phyloP scores from a whole-genome alignment of 2,113 vertebrate species.

The Brachirus orientalis region DNA sequence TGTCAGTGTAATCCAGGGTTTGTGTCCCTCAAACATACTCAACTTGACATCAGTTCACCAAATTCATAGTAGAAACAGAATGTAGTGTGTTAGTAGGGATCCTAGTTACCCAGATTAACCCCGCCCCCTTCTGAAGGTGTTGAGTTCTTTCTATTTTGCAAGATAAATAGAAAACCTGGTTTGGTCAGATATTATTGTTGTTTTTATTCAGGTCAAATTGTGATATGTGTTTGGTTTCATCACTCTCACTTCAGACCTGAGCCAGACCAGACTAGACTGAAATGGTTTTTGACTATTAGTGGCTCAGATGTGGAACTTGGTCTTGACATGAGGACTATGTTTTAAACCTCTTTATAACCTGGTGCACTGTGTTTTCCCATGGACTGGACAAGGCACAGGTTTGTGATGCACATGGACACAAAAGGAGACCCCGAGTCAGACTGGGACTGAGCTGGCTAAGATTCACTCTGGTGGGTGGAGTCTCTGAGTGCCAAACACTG shows the following conservation, averaged over 20 bases:
- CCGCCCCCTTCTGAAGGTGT: too few relatives aligned
- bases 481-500: conserved; percentile 34
- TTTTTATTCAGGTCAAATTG: background rate
- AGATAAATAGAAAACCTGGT: background rate
- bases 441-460: background rate
- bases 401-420: background rate
- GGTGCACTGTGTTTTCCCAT: background rate
- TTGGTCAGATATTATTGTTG: background rate
- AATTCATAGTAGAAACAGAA: background rate
- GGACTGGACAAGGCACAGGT: background rate
- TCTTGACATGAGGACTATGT: too few relatives aligned
- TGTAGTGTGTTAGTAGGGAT: background rate
- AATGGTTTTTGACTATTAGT: too few relatives aligned
- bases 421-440: background rate
- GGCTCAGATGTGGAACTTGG: too few relatives aligned
- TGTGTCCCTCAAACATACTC: too few relatives aligned
- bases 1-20: too few relatives aligned
- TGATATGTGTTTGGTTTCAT: too few relatives aligned
- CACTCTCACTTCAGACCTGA: too few relatives aligned
- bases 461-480: background rate
- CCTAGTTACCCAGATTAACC: too few relatives aligned
- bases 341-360: background rate
- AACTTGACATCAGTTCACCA: too few relatives aligned
- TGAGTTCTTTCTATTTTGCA: too few relatives aligned
- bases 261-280: too few relatives aligned